Evolutionary conservation across 64 coral and sea anemone genomes (phyloP).

Genomic region (Dendronephthya gigantea): DNA sequence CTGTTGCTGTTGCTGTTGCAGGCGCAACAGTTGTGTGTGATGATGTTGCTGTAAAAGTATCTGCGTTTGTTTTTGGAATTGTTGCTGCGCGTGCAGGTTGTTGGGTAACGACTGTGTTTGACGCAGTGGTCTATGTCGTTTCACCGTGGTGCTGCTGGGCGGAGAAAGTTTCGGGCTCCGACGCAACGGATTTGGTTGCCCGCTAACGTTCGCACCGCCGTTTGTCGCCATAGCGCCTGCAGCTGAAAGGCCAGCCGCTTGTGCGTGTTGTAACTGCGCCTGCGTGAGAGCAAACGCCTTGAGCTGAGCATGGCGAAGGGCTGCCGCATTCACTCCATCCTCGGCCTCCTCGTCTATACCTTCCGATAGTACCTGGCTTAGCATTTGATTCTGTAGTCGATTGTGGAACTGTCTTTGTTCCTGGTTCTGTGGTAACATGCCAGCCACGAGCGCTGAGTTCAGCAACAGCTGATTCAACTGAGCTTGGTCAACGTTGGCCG

Average conservation of each 20-base stretch:
- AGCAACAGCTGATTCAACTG: slow-evolving; percentile 56
- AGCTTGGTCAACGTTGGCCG: slow-evolving; percentile 52
- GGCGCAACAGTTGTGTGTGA: slow-evolving; percentile 56
- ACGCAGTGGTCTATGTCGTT: slow-evolving; percentile 35
- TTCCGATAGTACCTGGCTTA: slow-evolving; percentile 72
- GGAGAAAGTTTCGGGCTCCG: slow-evolving; percentile 19
- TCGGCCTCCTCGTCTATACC: slow-evolving; percentile 94
- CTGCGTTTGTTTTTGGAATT: slow-evolving; percentile 44
- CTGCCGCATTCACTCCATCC: slow-evolving; percentile 57
- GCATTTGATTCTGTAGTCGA: slow-evolving; percentile 52
- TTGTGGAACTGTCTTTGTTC: slow-evolving; percentile 39
- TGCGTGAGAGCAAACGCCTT: slow-evolving; percentile 79
- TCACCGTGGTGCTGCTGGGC: slow-evolving; percentile 10
- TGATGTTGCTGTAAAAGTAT: slow-evolving; percentile 65
- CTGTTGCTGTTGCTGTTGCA: slow-evolving; percentile 17
- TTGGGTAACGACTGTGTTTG: slow-evolving; percentile 46
- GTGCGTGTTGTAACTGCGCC: slow-evolving; percentile 53
- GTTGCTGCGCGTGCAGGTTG: slow-evolving; percentile 48
- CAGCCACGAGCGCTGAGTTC: slow-evolving; percentile 4
- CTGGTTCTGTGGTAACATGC: slow-evolving; percentile 40
- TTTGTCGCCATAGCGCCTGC: neutral
- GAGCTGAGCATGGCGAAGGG: slow-evolving; percentile 68
- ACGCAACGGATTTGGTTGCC: slow-evolving; percentile 41
- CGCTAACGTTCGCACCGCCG: slow-evolving; percentile 20
- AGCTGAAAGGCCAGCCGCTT: slow-evolving; percentile 44